A percentile compares a stretch with the other conserved stretches of the same genome.
These are phyloP conservation scores for Acleris holmiana DNA, from an alignment of 2,888 invertebrate genomes.

Conservation along the genomic window DNA sequence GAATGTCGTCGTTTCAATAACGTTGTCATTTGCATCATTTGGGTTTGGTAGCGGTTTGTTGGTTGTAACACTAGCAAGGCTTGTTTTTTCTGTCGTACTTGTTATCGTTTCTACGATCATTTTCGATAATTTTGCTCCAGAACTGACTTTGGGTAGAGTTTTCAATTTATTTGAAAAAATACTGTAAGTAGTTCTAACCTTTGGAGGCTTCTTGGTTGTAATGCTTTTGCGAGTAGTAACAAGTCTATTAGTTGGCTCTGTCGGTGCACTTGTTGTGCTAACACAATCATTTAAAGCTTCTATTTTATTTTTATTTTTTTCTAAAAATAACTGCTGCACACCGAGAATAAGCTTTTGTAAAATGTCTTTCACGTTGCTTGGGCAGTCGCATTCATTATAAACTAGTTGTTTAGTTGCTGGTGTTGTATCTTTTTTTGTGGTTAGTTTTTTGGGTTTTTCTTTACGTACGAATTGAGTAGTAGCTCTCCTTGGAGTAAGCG, in stretches of 20 bases:
- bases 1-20: not conserved
- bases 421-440: conserved; percentile 10
- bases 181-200: too few relatives aligned
- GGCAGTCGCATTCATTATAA: conserved; percentile 54
- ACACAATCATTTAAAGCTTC: not conserved
- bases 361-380: conserved; percentile 48
- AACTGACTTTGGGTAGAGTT: too few relatives aligned
- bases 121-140: too few relatives aligned
- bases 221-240: not conserved
- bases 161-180: too few relatives aligned
- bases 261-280: not conserved
- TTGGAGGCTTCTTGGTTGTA: not conserved
- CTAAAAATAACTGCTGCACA: conserved; percentile 49
- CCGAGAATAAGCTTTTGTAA: conserved; percentile 52
- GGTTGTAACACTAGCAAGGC: too few relatives aligned
- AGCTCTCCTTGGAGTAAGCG: conserved; percentile 34
- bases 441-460: conserved; percentile 10
- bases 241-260: not conserved
- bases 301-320: not conserved
- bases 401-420: conserved; percentile 24
- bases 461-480: conserved; percentile 19
- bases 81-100: too few relatives aligned
- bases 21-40: not conserved
- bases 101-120: too few relatives aligned
- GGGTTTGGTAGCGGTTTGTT: too few relatives aligned